Percentiles rank a stretch among this genome's conserved stretches.
Evolutionary conservation across 2,113 vertebrate genomes (phyloP).

Genomic region (Eulacestoma nigropectus): DNA sequence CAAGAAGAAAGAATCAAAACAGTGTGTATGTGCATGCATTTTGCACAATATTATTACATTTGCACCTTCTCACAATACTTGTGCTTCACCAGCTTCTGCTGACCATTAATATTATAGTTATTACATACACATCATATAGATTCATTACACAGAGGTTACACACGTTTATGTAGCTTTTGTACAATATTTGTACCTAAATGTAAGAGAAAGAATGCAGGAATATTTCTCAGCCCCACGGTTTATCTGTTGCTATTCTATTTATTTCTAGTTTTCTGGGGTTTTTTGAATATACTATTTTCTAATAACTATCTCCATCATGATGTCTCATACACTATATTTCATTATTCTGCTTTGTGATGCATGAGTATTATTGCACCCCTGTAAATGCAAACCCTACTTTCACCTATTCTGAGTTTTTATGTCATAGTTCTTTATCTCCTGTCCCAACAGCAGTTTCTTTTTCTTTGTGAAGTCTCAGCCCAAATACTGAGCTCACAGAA

Average conservation of each 20-base stretch:
- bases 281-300: background rate
- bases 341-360: background rate
- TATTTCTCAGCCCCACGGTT: accelerated
- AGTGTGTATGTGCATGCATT: background rate
- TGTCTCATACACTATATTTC: background rate
- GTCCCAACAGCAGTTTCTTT: background rate
- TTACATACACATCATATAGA: background rate
- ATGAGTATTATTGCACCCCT: background rate
- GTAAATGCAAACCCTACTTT: background rate
- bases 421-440: background rate
- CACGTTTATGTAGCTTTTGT: background rate
- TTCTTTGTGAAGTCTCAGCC: background rate
- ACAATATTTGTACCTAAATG: background rate
- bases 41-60: background rate
- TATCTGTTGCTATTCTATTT: background rate
- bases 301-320: background rate
- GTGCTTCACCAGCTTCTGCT: background rate
- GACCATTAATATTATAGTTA: background rate
- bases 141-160: background rate
- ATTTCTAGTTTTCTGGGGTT: background rate
- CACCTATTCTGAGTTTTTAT: background rate
- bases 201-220: background rate
- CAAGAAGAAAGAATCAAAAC: background rate
- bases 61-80: background rate
- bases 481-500: background rate